A percentile compares a stretch with the other conserved stretches of the same genome.
Conservation (phyloP, 2,888 invertebrate species). For the Trichopria drosophilae region DNA sequence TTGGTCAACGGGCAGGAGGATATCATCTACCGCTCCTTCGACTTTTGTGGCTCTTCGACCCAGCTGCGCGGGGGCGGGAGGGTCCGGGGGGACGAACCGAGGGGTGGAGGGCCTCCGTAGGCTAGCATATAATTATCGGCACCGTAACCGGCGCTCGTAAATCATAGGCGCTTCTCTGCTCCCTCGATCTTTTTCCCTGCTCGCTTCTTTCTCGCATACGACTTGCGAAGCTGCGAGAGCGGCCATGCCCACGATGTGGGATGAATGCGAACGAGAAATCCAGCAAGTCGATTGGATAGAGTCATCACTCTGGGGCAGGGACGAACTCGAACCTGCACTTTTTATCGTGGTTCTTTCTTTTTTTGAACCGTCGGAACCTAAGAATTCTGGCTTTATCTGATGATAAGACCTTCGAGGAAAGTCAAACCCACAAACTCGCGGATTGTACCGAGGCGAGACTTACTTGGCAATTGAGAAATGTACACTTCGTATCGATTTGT, state of each 20-base stretch:
- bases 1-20: conserved; percentile 49
- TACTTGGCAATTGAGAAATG: no score
- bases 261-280: conserved; percentile 55
- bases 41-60: neutral
- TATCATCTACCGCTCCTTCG: conserved; percentile 52
- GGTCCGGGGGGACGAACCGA: conserved; percentile 27
- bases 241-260: conserved; percentile 50
- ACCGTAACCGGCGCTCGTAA: conserved; percentile 56
- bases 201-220: conserved; percentile 33
- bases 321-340: no score
- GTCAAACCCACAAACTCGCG: no score
- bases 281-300: conserved; percentile 56
- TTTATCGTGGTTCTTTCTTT: no score
- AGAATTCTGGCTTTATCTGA: no score
- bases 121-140: conserved; percentile 58
- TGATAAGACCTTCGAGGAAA: no score
- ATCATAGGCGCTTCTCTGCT: conserved; percentile 59
- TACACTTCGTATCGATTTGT: no score
- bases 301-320: conserved; percentile 46
- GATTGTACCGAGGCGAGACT: no score
- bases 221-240: conserved; percentile 24
- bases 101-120: conserved; percentile 52
- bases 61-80: conserved; percentile 16
- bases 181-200: conserved; percentile 41
- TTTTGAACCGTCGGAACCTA: no score